Conservation (phyloP, 2,797 vertebrate genomes). For the Galago senegalensis region DNA sequence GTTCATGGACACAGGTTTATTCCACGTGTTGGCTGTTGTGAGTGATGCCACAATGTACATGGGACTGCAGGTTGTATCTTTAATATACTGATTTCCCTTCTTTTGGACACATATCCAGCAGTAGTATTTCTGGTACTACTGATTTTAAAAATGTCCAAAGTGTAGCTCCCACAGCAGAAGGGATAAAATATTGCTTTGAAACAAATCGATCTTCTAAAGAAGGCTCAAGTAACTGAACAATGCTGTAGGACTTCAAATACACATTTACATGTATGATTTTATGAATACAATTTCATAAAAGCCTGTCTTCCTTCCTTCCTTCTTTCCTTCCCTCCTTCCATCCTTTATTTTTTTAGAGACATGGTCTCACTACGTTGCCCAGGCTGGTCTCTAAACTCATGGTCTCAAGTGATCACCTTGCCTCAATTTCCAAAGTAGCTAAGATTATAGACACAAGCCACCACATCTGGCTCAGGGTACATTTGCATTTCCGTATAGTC, state of each 20-base stretch:
- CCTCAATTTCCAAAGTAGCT: neutral
- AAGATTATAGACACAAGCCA: neutral
- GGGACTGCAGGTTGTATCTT: neutral
- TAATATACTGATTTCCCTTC: neutral
- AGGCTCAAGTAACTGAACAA: neutral
- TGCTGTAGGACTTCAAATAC: neutral
- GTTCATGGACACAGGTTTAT: neutral
- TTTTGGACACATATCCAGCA: neutral
- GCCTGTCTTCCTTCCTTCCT: no score
- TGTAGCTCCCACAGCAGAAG: neutral
- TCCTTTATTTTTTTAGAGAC: neutral
- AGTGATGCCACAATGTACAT: neutral
- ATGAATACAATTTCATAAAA: neutral
- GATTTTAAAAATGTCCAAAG: neutral
- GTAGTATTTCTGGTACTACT: neutral
- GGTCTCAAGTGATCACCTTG: neutral
- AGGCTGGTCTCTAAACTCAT: neutral
- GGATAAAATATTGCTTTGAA: neutral
- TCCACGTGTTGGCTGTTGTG: neutral
- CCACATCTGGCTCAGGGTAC: neutral
- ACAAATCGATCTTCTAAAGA: neutral
- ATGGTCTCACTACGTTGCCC: neutral
- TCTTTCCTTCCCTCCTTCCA: no score
- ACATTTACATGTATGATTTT: neutral
- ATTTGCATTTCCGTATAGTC: neutral